These are phyloP conservation scores for Geopemphigus sp. DNA, from an alignment of 1,140 invertebrate species.

Conservation along the genomic window DNA sequence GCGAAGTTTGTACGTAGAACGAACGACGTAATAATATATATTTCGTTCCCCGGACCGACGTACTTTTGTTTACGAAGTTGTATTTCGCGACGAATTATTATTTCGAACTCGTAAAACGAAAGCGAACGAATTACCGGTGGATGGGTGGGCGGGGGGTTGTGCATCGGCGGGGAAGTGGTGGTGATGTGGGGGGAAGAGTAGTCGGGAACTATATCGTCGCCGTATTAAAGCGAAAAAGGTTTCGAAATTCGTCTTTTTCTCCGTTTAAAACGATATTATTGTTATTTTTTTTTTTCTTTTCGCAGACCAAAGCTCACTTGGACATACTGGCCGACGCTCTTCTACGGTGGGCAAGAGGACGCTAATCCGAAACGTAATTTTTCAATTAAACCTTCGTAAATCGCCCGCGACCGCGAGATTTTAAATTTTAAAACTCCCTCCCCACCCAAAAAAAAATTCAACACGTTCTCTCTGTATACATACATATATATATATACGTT, in stretches of 20 bases:
- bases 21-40: neutral
- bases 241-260: neutral
- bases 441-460: neutral
- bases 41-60: neutral
- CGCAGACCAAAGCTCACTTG: slow-evolving; percentile 92
- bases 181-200: no score
- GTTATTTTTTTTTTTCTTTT: no score
- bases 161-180: no score
- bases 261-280: slow-evolving; percentile 51
- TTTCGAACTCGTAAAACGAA: neutral
- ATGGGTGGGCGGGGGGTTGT: no score
- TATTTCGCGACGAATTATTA: neutral
- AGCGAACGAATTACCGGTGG: neutral
- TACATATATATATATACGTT: neutral
- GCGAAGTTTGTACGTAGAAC: slow-evolving; percentile 3
- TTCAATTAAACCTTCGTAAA: slow-evolving; percentile 1
- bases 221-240: neutral
- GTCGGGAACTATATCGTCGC: neutral
- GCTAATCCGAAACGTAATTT: slow-evolving; percentile 60
- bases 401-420: neutral
- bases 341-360: slow-evolving; percentile 85
- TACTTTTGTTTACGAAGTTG: neutral
- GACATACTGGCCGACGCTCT: slow-evolving; percentile 90
- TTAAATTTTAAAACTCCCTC: slow-evolving; percentile 1
- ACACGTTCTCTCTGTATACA: neutral